phyloP scores from a whole-genome alignment of 2,888 invertebrate genomes.

The Asteroscopus sphinx region DNA sequence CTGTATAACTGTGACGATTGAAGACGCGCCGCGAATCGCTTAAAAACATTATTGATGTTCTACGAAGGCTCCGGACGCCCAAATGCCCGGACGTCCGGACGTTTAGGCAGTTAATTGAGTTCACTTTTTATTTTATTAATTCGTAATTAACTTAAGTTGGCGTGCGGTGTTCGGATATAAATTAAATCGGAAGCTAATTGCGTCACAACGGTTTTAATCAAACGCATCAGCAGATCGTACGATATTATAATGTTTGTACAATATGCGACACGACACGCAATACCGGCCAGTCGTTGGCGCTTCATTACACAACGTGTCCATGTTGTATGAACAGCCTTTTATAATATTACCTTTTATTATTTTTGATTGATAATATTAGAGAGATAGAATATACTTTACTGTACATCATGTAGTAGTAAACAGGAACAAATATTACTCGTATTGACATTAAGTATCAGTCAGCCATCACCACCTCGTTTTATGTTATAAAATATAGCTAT shows the following conservation, averaged over 20 bases:
- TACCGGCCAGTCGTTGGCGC: background rate
- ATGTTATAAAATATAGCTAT: too few relatives aligned
- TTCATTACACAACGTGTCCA: background rate
- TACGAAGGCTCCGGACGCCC: background rate
- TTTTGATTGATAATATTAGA: too few relatives aligned
- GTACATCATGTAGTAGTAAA: too few relatives aligned
- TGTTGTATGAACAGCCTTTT: too few relatives aligned
- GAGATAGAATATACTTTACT: too few relatives aligned
- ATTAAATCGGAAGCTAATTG: conserved; percentile 13
- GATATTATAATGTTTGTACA: background rate
- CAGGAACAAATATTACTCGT: too few relatives aligned
- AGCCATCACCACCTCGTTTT: too few relatives aligned
- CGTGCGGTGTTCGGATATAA: conserved; percentile 7
- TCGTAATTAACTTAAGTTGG: conserved; percentile 15
- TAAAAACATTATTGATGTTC: conserved; percentile 1
- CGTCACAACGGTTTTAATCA: conserved; percentile 10
- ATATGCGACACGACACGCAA: background rate
- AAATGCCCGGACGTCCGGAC: background rate
- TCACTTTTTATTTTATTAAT: conserved; percentile 21
- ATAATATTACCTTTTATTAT: too few relatives aligned
- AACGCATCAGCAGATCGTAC: conserved; percentile 11
- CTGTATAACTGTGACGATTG: background rate
- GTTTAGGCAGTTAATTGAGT: conserved; percentile 11
- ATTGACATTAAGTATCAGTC: too few relatives aligned
- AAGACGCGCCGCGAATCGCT: background rate